Base-by-base conservation (phyloP, 2,888 invertebrate species). In the Ophion costatus region DNA sequence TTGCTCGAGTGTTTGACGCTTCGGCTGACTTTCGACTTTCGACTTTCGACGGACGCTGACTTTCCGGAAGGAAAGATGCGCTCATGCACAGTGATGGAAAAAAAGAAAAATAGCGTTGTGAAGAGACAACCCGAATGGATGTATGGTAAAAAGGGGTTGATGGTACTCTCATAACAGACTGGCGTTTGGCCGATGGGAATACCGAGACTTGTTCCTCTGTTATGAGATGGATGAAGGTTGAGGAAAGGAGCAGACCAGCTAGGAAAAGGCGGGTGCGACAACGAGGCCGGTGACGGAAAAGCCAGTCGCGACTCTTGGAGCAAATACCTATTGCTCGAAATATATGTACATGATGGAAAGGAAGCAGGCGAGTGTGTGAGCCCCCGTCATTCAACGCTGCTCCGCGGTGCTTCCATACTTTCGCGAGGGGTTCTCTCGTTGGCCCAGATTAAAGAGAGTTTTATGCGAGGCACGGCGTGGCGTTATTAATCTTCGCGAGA, bases 401-500 rank as follows among this genome's bases (percentile, higher is more conserved):
- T 64, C 73, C 76, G 70, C 81, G 74, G 67, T 78, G 80, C 69
- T 82, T 81, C 84, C 77, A 73, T 82, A 82, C 86, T 82, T 82
- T 76, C 71, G 42, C 61, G 83, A 75, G 67, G 77, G 57, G 56
- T 83, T 87, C 51, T 80, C 89, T 88, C 83, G 89, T 87, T 88
- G 87, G 87, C 88, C 88, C 89, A 88, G 90, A 91, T 91, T 90
- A 91, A 91, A 91, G 90, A 85, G 90, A 89, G 89, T 89, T 90
- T 90, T 90, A 89, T 88, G 89, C 90, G 86, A 89, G 87, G 86
- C 87, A 87, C 87, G 86, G 51, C 87, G 84, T 84, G 84, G 87
- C 86, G 89, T 91, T 90, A 91, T 91, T 91, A 91, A 91, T 91
- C 91, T 90, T 90, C 87, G 89, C 86, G 87, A 88, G 88, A 89